These are phyloP conservation scores for Poecilus cupreus DNA, from an alignment of 2,888 invertebrate genomes.

Conservation along the genomic window DNA sequence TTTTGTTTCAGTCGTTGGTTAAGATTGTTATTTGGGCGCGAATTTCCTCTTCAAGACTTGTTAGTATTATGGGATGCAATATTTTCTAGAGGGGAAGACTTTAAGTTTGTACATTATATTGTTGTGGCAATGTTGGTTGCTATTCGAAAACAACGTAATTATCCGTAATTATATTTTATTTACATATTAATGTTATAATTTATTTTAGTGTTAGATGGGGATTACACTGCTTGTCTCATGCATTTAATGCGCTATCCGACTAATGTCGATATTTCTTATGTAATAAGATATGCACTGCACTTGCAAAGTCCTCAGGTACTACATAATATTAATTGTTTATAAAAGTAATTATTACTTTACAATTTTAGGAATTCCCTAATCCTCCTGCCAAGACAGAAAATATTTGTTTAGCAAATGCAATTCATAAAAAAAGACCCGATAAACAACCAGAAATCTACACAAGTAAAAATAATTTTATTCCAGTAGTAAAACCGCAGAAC, in stretches of 20 bases:
- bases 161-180: neutral
- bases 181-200: conserved; percentile 19
- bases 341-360: neutral
- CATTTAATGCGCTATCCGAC: conserved; percentile 82
- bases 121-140: conserved; percentile 86
- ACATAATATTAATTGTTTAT: conserved; percentile 38
- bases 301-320: conserved; percentile 72
- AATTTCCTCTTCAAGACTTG: conserved; percentile 86
- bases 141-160: conserved; percentile 81
- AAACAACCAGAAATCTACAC: conserved; percentile 36
- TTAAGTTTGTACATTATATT: conserved; percentile 79
- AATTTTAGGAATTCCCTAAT: conserved; percentile 62
- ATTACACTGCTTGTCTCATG: conserved; percentile 80
- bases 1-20: conserved; percentile 83
- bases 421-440: conserved; percentile 59
- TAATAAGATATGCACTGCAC: conserved; percentile 78
- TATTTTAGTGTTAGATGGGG: conserved; percentile 76
- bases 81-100: conserved; percentile 80
- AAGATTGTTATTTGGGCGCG: conserved; percentile 87
- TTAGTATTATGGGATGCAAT: conserved; percentile 89
- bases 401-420: conserved; percentile 67
- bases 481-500: neutral
- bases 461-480: conserved; percentile 22
- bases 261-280: conserved; percentile 77
- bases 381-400: conserved; percentile 69